phyloP scores from a whole-genome alignment of 2,113 vertebrate genomes.

The Sturnus vulgaris region DNA sequence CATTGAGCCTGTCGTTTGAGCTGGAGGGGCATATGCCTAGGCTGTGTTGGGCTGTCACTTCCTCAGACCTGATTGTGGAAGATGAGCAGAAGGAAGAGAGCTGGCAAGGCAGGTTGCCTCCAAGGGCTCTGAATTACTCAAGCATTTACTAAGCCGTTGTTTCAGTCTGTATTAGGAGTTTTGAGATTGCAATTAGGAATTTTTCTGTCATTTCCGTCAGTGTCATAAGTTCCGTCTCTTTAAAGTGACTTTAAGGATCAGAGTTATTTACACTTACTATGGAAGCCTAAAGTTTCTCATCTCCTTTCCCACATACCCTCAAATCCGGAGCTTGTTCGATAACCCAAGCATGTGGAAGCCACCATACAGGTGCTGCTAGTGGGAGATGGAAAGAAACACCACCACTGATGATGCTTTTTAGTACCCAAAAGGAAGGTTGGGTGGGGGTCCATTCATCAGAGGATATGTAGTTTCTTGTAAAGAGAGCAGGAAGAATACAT shows the following conservation, averaged over 20 bases:
- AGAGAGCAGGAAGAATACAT: neutral
- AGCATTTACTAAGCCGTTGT: neutral
- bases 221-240: neutral
- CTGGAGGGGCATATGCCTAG: neutral
- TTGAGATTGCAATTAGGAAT: neutral
- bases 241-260: neutral
- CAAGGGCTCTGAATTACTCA: neutral
- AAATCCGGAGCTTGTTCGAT: neutral
- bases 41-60: neutral
- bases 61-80: neutral
- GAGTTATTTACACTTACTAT: neutral
- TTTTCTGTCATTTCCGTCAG: neutral
- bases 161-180: neutral
- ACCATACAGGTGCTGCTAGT: neutral
- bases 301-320: neutral
- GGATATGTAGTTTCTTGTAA: neutral
- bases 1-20: neutral
- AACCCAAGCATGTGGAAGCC: neutral
- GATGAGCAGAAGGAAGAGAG: neutral
- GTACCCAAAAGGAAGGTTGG: neutral
- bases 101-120: neutral
- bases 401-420: neutral
- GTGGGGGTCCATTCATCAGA: neutral
- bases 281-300: neutral
- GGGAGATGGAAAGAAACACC: neutral